Evolutionary conservation across 2,888 invertebrate genomes (phyloP).

Genomic region (Eupithecia centaureata): DNA sequence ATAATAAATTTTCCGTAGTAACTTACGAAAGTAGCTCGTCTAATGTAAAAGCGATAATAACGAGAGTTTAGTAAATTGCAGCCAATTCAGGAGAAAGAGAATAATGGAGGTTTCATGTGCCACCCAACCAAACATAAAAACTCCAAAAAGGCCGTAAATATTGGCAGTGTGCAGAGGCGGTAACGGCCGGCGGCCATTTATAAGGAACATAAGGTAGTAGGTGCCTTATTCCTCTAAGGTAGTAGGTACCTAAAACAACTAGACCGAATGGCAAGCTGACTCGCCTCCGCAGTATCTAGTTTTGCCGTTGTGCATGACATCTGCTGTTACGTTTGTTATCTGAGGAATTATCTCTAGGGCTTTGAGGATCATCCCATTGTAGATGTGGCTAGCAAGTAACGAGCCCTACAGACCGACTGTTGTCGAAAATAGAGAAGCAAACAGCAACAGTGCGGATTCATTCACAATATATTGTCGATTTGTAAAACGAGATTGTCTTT

Average conservation of each 20-base stretch:
- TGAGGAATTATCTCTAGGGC: constrained; percentile 4
- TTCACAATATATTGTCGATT: not conserved
- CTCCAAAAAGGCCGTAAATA: constrained; percentile 40
- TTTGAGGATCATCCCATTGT: constrained; percentile 9
- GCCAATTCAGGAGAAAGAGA: constrained; percentile 31
- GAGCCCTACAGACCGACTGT: not conserved
- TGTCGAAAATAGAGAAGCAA: not conserved
- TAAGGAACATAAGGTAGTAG: not conserved
- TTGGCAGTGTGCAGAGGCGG: constrained; percentile 25
- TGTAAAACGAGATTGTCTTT: not conserved
- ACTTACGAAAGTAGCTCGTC: not conserved
- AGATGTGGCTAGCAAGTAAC: constrained; percentile 5
- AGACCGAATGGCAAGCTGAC: not conserved
- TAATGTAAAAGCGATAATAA: constrained; percentile 24
- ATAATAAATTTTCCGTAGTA: not conserved
- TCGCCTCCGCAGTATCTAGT: not conserved
- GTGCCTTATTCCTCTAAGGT: too few species aligned
- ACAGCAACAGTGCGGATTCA: not conserved
- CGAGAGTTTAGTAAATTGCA: constrained; percentile 27
- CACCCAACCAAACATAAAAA: constrained; percentile 39
- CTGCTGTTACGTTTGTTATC: constrained; percentile 7
- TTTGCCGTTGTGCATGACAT: constrained; percentile 2
- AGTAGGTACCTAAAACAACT: not conserved
- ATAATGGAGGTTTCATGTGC: constrained; percentile 35
- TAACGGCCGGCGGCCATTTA: not conserved